Conservation (phyloP, 2,888 invertebrate species). For the Hoplodrina blanda region DNA sequence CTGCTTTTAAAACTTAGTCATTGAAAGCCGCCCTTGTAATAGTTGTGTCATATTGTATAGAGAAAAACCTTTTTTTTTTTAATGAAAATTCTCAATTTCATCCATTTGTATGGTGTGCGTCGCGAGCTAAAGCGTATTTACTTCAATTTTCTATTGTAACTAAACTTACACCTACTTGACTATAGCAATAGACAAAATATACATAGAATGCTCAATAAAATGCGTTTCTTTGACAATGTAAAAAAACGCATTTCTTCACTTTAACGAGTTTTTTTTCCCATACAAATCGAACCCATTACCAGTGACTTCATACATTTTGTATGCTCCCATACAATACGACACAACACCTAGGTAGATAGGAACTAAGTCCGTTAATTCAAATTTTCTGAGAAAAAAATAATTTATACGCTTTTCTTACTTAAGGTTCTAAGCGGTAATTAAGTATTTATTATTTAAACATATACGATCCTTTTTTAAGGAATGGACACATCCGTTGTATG, state of each 20-base stretch:
- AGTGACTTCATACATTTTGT: conserved; percentile 57
- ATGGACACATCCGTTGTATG: conserved; percentile 76
- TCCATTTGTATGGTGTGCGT: neutral
- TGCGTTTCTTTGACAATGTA: neutral
- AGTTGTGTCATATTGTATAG: conserved; percentile 56
- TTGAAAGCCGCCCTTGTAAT: conserved; percentile 63
- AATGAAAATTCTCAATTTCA: neutral
- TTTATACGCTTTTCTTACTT: conserved; percentile 88
- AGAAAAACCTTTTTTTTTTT: neutral
- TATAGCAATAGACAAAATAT: conserved; percentile 2
- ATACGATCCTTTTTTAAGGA: conserved; percentile 63
- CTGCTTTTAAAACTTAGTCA: conserved; percentile 44
- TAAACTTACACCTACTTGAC: neutral
- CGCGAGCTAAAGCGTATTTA: conserved; percentile 8
- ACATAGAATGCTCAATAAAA: conserved; percentile 25
- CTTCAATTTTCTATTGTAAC: neutral
- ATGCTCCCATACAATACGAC: conserved; percentile 66
- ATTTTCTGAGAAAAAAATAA: conserved; percentile 76
- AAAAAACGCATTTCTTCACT: neutral
- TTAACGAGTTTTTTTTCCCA: neutral
- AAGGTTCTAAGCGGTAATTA: conserved; percentile 88
- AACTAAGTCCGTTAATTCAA: conserved; percentile 80
- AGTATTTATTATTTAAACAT: conserved; percentile 85
- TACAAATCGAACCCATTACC: conserved; percentile 27
- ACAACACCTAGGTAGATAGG: conserved; percentile 73